phyloP scores from a whole-genome alignment of 2,797 vertebrate genomes.

The Heteromormyrus szaboi region DNA sequence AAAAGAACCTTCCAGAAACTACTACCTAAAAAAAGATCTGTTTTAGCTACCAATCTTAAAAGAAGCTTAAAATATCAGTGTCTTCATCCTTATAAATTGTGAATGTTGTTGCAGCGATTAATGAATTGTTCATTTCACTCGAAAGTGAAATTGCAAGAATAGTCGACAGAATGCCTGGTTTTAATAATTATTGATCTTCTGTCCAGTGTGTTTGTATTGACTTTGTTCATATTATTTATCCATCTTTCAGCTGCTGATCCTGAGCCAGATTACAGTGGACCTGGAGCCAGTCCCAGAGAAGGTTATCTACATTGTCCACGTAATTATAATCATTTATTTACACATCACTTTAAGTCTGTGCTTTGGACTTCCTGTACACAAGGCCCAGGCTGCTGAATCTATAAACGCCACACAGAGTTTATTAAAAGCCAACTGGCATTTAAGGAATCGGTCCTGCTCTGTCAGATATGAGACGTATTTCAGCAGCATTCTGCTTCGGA shows the following conservation, averaged over 20 bases:
- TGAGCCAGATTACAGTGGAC: background rate
- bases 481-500: background rate
- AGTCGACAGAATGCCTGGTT: background rate
- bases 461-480: background rate
- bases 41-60: background rate
- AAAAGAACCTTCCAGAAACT: background rate
- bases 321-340: background rate
- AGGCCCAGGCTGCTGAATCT: background rate
- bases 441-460: background rate
- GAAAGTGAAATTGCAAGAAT: background rate
- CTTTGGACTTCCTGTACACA: background rate
- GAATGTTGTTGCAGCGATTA: background rate
- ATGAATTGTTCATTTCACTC: background rate
- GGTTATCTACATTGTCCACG: background rate
- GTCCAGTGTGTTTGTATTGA: background rate
- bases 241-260: background rate
- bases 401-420: background rate
- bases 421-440: background rate
- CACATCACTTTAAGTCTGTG: background rate
- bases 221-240: constrained; percentile 3
- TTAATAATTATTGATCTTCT: background rate
- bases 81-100: background rate
- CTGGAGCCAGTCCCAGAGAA: background rate
- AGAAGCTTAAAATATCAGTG: background rate
- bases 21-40: background rate